Evolutionary conservation across 1,140 invertebrate genomes (phyloP).

Genomic region (Ganaspis sp.): DNA sequence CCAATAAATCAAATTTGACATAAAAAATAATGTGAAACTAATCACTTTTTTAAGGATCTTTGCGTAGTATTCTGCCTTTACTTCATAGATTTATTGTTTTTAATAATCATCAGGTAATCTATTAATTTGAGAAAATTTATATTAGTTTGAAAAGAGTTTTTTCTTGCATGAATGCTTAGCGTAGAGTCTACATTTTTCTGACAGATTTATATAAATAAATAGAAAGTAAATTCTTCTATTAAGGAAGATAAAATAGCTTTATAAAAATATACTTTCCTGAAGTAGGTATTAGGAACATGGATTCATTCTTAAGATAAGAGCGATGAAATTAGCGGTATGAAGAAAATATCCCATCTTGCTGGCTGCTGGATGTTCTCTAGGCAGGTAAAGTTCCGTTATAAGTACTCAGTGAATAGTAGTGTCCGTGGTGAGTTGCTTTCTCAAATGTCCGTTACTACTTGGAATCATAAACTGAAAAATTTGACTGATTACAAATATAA

Average conservation of each 20-base stretch:
- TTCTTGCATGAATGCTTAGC: too few species aligned
- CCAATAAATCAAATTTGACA: too few species aligned
- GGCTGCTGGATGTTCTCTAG: background rate
- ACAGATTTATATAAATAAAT: too few species aligned
- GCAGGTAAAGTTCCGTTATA: background rate
- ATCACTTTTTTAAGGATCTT: too few species aligned
- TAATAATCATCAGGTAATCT: too few species aligned
- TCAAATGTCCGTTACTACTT: background rate
- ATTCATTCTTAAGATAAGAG: background rate
- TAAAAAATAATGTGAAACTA: too few species aligned
- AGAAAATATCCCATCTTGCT: background rate
- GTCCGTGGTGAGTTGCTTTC: background rate
- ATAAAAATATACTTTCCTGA: background rate
- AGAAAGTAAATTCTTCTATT: too few species aligned
- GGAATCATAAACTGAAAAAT: background rate
- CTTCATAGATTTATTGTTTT: too few species aligned
- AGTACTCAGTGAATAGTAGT: background rate
- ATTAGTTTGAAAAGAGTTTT: too few species aligned
- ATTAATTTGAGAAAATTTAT: too few species aligned
- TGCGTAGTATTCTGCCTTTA: too few species aligned
- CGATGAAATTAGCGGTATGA: slow-evolving; percentile 5
- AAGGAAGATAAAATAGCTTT: background rate
- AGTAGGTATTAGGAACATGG: background rate
- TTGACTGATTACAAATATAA: background rate
- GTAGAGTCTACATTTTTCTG: too few species aligned